Base-by-base conservation (phyloP, 2,888 invertebrate genomes). In the Macaria liturata region DNA sequence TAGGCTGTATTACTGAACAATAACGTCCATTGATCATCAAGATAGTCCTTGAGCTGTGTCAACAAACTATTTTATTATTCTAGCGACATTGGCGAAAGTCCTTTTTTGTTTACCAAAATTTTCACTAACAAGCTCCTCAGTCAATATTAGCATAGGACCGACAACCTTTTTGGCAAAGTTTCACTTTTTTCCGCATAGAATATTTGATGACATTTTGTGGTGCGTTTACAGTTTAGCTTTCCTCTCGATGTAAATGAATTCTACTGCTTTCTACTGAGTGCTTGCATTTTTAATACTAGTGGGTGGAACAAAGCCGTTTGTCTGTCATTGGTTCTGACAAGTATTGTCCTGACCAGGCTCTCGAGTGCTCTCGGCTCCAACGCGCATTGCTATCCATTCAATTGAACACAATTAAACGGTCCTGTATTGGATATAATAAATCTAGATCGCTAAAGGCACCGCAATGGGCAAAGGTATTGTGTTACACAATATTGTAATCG, bases 81-180 rank as follows among this genome's bases (percentile, higher is more conserved):
- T 68, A 74, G 20, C 70, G 75, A 80, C 77, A 76, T 71, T 65
- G 75, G 86, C 81, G 86, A 88, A 88, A 88, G 86, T 86, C 65
- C 65, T 57, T 81, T 80, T 83, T 81, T 80, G 79, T 83, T 75
- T 76, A 73, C 62, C 68, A 69, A 74, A 76, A 72, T 75, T 76
- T 79, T 81, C 72, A 68, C 72, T 61, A 65, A 67, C 59, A 49
- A 54, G 45, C 69, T 77, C 71, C 76, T 74, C 68, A 64, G 75
- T 78, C 70, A 81, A 83, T 76, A 81, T 84, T 82, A 69, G 71
- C 73, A 66, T 70, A 75, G 73, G 65, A 49, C 58, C 9, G 51
- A 30, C 42, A 51, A 57, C 49, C 48, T 62, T 54, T 47, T n/a
- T 46, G 8, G 9, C 30, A 45, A 59, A 54, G 39, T 57, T 54